Evolutionary conservation across 2,113 vertebrate species (phyloP).

Genomic region (Herpetotheres cachinnans): DNA sequence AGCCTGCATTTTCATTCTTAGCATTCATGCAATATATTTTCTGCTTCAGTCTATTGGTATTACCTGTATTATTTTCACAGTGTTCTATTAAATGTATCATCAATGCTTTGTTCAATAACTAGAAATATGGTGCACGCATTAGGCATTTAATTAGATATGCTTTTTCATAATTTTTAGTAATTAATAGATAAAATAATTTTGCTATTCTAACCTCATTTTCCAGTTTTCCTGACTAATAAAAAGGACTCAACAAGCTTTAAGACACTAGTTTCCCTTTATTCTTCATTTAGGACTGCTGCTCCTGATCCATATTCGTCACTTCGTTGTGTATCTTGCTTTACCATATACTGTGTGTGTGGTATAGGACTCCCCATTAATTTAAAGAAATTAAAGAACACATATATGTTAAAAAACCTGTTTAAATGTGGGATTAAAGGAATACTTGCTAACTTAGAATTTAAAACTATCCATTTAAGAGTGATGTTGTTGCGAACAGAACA

Average conservation of each 20-base stretch:
- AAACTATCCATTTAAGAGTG: not conserved
- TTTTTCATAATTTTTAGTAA: not conserved
- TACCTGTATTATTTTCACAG: not conserved
- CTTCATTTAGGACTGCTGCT: not conserved
- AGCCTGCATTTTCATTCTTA: not conserved
- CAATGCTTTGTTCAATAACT: not conserved
- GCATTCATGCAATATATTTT: not conserved
- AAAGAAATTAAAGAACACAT: not conserved
- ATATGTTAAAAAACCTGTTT: not conserved
- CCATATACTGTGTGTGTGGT: no score
- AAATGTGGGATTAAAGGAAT: not conserved
- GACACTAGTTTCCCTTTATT: not conserved
- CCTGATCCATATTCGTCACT: not conserved
- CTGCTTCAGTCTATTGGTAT: not conserved
- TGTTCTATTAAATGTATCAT: not conserved
- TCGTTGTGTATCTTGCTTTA: not conserved
- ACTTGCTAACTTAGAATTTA: not conserved
- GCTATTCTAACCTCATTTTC: not conserved
- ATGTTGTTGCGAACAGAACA: not conserved
- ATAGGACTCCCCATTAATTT: not conserved
- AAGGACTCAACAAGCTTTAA: not conserved
- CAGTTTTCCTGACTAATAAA: constrained; percentile 20
- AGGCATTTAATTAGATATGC: not conserved
- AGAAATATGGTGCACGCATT: not conserved
- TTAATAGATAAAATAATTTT: not conserved